These are phyloP conservation scores for Cichladusa arquata DNA, from an alignment of 2,113 vertebrate genomes.

Conservation along the genomic window DNA sequence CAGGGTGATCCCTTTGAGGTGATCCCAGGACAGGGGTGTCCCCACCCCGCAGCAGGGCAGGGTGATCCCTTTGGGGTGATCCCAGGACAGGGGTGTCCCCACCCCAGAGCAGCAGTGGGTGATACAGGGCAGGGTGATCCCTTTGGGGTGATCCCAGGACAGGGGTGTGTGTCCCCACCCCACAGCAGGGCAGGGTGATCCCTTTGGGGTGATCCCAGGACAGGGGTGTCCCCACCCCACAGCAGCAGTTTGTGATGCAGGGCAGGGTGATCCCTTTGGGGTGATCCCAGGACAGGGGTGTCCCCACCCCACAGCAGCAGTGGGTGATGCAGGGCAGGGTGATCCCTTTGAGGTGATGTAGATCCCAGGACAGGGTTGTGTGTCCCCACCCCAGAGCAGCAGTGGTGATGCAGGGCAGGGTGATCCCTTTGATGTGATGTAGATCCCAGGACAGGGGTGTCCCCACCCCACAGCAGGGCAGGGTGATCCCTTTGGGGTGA, in stretches of 20 bases:
- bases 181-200: background rate
- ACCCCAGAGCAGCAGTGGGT: background rate
- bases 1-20: background rate
- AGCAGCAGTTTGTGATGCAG: fast-evolving
- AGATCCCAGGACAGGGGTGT: background rate
- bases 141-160: background rate
- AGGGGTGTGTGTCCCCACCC: too few relatives aligned
- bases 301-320: background rate
- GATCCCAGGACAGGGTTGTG: background rate
- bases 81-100: background rate
- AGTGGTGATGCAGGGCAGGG: fast-evolving
- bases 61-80: background rate
- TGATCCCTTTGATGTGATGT: background rate
- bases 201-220: background rate
- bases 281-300: background rate
- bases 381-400: background rate
- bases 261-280: background rate
- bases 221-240: too few relatives aligned
- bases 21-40: background rate
- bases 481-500: background rate
- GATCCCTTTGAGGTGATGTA: background rate
- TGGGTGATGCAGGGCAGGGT: background rate
- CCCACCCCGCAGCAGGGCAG: background rate
- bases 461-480: too few relatives aligned
- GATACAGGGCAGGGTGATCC: background rate